Evolutionary conservation across 2,888 invertebrate species (phyloP).

Genomic region (Matsumyia berberina): DNA sequence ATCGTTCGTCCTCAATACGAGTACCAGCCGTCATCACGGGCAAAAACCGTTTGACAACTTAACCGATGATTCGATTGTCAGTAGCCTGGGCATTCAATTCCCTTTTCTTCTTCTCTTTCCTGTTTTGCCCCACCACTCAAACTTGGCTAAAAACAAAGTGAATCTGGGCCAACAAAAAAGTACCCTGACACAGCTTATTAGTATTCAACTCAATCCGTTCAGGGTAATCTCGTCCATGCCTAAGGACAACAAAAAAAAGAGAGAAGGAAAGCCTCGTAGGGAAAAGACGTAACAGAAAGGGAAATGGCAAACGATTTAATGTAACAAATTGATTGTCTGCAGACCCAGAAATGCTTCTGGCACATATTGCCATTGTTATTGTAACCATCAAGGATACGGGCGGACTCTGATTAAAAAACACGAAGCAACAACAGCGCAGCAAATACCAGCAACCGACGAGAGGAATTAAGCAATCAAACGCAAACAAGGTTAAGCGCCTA

Average conservation of each 20-base stretch:
- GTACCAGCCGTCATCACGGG: constrained; percentile 23
- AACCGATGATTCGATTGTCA: constrained; percentile 67
- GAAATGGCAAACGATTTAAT: constrained; percentile 47
- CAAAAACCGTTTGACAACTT: constrained; percentile 66
- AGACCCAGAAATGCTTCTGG: constrained; percentile 36
- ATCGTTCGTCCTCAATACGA: background rate
- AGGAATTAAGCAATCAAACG: constrained; percentile 67
- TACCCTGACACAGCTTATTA: constrained; percentile 50
- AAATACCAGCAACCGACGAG: constrained; percentile 1
- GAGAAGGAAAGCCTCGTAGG: background rate
- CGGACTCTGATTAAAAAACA: constrained; percentile 55
- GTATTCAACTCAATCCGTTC: constrained; percentile 63
- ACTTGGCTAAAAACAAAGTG: constrained; percentile 32
- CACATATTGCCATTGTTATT: constrained; percentile 58
- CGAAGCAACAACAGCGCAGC: background rate
- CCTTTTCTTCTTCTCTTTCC: no score
- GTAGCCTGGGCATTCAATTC: constrained; percentile 34
- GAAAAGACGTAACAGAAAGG: background rate
- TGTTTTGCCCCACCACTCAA: constrained; percentile 18
- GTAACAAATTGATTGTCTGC: constrained; percentile 64
- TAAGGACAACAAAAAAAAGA: background rate
- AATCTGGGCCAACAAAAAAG: no score
- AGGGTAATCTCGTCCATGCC: constrained; percentile 31
- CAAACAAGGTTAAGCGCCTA: constrained; percentile 54
- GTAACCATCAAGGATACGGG: constrained; percentile 49